Base-by-base conservation (phyloP, 2,888 invertebrate genomes). In the Diogma glabrata region DNA sequence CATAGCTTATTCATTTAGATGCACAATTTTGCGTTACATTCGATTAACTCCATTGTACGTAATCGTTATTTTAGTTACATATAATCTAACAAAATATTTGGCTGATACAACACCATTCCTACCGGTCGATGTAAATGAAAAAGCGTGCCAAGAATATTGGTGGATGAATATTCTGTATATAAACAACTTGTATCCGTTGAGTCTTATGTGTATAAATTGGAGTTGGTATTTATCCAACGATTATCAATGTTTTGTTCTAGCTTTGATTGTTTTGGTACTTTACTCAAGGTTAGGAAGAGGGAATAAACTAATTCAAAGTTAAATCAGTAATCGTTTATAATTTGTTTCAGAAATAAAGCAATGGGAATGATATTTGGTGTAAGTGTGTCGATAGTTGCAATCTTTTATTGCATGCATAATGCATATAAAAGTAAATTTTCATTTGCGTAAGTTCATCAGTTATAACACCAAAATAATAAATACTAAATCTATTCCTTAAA, bases 41-140 rank as follows among this genome's bases (percentile, higher is more conserved):
- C 53, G 54, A 52, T 51, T 56, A 33, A 50, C 56, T 17, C 56
- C 56, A 7, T 24, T 53, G 3, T 54, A 56, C 46, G 28, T 56
- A 17, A 36, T 54, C 26, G 51, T 54, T 12, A 46, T 53, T 17
- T 36, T 51, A 24, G 19, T 53, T 28, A 50, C 52, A 14, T 54
- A 56, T 23, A 52, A 53, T 1, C 23, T 38, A 12, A 53, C 54
- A 22, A 36, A 53, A 10, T 54, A 53, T 26, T n/a, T 56, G n/a
- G 51, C 45, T 3, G 56, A 56, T 38, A 54, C 54, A 28, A 54
- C 56, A 33, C 51, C 52, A 20, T 56, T 53, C 50, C 52, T 47
- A 46, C 26, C 54, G n/a, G 43, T 48, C 28, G 56, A 54, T 10
- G 46, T 53, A 33, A 45, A 52, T 28, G 56, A 56, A 30, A 22